Evolutionary conservation across 2,888 invertebrate species (phyloP).

Genomic region (Polydrusus cervinus): DNA sequence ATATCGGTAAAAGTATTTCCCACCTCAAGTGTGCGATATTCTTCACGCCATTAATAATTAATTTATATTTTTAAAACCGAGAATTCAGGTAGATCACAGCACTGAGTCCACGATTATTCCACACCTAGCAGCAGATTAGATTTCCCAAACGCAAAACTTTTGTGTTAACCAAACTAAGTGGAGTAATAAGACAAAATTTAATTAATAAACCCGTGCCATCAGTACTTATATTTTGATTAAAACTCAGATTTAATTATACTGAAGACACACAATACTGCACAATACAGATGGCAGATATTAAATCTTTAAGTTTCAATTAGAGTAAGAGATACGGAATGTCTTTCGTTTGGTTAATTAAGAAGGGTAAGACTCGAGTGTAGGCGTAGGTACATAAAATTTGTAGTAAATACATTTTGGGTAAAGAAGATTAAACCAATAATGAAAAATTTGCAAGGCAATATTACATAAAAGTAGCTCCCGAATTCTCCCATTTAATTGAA

Average conservation of each 20-base stretch:
- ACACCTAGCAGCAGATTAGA: background rate
- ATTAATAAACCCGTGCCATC: conserved; percentile 11
- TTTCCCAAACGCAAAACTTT: conserved; percentile 1
- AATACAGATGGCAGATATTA: conserved; percentile 20
- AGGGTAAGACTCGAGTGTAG: background rate
- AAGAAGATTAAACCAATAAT: background rate
- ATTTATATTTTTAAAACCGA: too few species aligned
- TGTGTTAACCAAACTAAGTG: conserved; percentile 2
- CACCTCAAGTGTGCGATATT: too few species aligned
- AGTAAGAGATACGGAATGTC: background rate
- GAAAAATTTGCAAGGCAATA: too few species aligned
- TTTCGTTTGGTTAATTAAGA: conserved; percentile 4
- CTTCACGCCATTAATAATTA: too few species aligned
- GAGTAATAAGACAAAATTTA: conserved; percentile 10
- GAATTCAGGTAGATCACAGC: too few species aligned
- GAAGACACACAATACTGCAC: conserved; percentile 5
- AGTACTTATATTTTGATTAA: conserved; percentile 13
- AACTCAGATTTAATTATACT: conserved; percentile 16
- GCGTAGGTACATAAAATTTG: background rate
- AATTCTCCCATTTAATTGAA: background rate
- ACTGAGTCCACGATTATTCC: background rate
- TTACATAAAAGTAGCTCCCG: too few species aligned
- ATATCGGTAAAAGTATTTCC: too few species aligned
- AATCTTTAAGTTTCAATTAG: background rate
- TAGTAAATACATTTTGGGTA: background rate